These are phyloP conservation scores for Stegana nigrithorax DNA, from an alignment of 2,888 invertebrate species.

Conservation along the genomic window DNA sequence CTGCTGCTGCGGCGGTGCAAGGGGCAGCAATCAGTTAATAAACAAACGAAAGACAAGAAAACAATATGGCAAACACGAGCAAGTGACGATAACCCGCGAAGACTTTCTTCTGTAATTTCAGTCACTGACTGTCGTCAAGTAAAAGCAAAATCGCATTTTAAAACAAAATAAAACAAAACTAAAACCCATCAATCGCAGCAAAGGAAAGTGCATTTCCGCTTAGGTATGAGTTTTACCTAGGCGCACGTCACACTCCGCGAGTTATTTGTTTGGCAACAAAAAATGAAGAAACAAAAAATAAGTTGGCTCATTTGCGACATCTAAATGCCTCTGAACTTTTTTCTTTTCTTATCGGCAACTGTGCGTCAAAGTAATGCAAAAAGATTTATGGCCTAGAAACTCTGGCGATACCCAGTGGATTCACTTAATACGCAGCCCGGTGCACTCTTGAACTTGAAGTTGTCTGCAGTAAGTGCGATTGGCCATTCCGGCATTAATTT, in stretches of 20 bases:
- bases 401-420: no score
- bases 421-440: constrained; percentile 28
- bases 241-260: background rate
- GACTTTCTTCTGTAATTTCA: background rate
- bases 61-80: background rate
- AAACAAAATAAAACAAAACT: no score
- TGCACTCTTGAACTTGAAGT: constrained; percentile 2
- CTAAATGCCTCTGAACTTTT: constrained; percentile 50
- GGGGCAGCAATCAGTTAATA: background rate
- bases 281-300: no score
- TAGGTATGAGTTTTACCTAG: constrained; percentile 21
- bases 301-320: constrained; percentile 39
- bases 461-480: background rate
- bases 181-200: constrained; percentile 37
- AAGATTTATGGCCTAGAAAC: no score
- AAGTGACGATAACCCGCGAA: constrained; percentile 3
- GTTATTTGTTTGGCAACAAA: no score
- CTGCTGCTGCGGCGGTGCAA: background rate
- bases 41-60: background rate
- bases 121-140: background rate
- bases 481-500: background rate
- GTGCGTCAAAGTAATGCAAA: no score
- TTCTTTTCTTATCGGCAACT: background rate
- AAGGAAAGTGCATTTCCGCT: constrained; percentile 61
- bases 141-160: constrained; percentile 17